Percentiles rank a stretch among this genome's conserved stretches.
Conservation (phyloP, 2,888 invertebrate species). For the Pherbina coryleti region DNA sequence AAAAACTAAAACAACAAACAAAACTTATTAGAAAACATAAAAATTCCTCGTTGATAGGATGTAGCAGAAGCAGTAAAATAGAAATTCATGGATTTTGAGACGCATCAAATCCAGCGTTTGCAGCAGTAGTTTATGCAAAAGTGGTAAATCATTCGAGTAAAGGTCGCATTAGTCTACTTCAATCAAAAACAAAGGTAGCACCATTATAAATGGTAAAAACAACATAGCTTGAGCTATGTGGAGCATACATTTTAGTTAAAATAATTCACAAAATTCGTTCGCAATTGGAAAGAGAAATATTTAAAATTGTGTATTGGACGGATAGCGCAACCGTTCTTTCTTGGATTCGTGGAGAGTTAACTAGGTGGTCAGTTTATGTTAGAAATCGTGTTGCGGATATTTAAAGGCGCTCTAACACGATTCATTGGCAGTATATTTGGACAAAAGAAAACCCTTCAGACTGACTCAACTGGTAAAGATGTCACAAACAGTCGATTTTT, state of each 20-base stretch:
- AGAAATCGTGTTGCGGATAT: slow-evolving; percentile 21
- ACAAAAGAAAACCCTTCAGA: slow-evolving; percentile 32
- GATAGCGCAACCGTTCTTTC: slow-evolving; percentile 39
- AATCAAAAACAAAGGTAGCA: slow-evolving; percentile 36
- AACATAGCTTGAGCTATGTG: slow-evolving; percentile 32
- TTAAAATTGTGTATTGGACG: slow-evolving; percentile 37
- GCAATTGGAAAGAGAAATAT: not conserved
- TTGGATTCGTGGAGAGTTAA: slow-evolving; percentile 35
- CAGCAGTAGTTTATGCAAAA: slow-evolving; percentile 36
- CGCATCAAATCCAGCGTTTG: slow-evolving; percentile 30
- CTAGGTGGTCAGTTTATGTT: slow-evolving; percentile 28
- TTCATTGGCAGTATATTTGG: slow-evolving; percentile 7
- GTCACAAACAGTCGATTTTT: no score
- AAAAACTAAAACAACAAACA: slow-evolving; percentile 17
- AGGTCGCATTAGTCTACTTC: slow-evolving; percentile 1
- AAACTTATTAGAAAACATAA: slow-evolving; percentile 29
- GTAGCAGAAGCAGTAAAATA: not conserved
- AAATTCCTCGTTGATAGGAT: slow-evolving; percentile 38
- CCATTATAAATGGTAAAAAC: slow-evolving; percentile 22
- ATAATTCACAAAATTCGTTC: slow-evolving; percentile 8
- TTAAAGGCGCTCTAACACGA: not conserved
- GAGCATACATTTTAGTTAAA: slow-evolving; percentile 21
- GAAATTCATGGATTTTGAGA: slow-evolving; percentile 40
- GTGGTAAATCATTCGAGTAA: not conserved
- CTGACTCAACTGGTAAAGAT: not conserved